Conservation (phyloP, 2,888 invertebrate species). For the Tholera decimalis region DNA sequence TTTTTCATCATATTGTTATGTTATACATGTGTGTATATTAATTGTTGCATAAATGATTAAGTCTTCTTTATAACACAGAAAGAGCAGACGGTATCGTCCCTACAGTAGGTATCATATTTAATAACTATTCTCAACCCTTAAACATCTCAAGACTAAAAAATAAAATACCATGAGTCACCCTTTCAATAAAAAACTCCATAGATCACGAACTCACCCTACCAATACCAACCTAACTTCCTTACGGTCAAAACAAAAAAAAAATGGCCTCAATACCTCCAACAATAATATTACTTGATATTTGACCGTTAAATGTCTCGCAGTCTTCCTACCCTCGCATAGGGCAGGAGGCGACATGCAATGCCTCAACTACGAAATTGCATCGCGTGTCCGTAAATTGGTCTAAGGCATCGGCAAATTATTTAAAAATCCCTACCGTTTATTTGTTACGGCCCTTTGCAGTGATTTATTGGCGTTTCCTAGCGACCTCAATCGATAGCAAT, state of each 20-base stretch:
- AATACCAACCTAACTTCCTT: slow-evolving; percentile 7
- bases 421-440: slow-evolving; percentile 74
- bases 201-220: background rate
- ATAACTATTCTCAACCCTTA: background rate
- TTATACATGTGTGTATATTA: no score
- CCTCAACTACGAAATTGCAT: slow-evolving; percentile 77
- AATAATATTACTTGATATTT: slow-evolving; percentile 73
- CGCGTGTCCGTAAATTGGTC: slow-evolving; percentile 80
- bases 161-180: background rate
- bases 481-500: slow-evolving; percentile 47
- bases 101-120: no score
- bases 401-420: slow-evolving; percentile 76
- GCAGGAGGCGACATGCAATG: slow-evolving; percentile 73
- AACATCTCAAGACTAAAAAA: background rate
- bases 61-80: no score
- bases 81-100: no score
- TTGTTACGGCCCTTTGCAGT: slow-evolving; percentile 69
- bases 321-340: slow-evolving; percentile 73
- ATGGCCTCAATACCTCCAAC: slow-evolving; percentile 57
- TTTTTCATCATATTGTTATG: no score
- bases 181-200: background rate
- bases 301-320: slow-evolving; percentile 75
- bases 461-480: slow-evolving; percentile 66
- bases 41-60: no score
- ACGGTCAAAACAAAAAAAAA: slow-evolving; percentile 48